These are phyloP conservation scores for Vidua macroura DNA, from an alignment of 2,113 vertebrate genomes.

Conservation along the genomic window DNA sequence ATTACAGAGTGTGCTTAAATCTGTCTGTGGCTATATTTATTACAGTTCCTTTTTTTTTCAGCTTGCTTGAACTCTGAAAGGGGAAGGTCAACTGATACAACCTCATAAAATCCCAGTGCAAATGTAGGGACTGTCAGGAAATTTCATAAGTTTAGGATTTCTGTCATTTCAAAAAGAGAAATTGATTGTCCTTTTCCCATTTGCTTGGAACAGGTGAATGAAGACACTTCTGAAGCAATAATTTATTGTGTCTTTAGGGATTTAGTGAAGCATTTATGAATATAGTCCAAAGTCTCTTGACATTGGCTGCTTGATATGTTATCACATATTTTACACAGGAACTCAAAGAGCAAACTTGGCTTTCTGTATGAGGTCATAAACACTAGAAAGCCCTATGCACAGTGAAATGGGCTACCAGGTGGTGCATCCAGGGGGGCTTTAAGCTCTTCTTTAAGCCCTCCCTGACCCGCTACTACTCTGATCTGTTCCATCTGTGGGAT, in stretches of 20 bases:
- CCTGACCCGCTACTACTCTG: background rate
- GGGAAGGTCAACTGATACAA: conserved; percentile 25
- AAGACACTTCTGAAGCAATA: conserved; percentile 53
- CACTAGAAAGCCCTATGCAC: background rate
- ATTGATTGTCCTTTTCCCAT: conserved; percentile 49
- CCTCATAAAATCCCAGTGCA: conserved; percentile 30
- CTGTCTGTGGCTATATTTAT: background rate
- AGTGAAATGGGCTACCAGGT: background rate
- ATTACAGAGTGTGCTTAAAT: background rate
- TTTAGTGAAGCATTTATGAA: conserved; percentile 48
- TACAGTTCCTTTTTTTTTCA: conserved; percentile 14
- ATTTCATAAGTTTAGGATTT: conserved; percentile 26
- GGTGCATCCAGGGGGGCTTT: background rate
- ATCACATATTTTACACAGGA: conserved; percentile 24
- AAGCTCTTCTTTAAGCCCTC: background rate
- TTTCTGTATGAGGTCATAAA: conserved; percentile 8
- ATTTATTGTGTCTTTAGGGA: conserved; percentile 39
- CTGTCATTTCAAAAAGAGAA: conserved; percentile 55
- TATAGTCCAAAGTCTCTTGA: conserved; percentile 44
- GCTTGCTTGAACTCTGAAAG: conserved; percentile 18
- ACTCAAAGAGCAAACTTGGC: background rate
- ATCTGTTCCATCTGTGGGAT: background rate
- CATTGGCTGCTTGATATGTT: conserved; percentile 10
- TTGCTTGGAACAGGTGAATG: conserved; percentile 48
- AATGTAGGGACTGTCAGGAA: conserved; percentile 25